These are phyloP conservation scores for Pristionchus arcanus DNA, from an alignment of 2,888 invertebrate genomes.

Conservation along the genomic window DNA sequence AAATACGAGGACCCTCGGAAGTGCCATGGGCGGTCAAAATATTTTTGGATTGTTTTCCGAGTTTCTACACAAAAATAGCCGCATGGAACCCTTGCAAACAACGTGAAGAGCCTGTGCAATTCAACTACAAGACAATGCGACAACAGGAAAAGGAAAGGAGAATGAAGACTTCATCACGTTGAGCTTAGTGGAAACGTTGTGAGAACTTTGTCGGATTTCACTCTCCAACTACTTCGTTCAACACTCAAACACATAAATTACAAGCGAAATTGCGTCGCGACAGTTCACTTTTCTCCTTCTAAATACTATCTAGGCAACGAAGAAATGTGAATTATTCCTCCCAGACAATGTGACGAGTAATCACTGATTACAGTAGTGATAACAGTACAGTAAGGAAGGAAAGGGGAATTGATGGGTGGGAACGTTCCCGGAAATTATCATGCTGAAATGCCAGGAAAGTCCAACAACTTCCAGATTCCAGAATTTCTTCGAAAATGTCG, in stretches of 20 bases:
- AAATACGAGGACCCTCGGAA: neutral
- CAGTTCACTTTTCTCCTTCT: neutral
- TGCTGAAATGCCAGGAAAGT: too few species aligned
- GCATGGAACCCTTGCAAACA: neutral
- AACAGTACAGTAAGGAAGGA: neutral
- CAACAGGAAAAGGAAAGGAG: neutral
- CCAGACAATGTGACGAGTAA: neutral
- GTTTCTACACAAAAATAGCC: neutral
- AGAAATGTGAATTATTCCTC: neutral
- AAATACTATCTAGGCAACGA: neutral
- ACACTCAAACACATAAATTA: slow-evolving; percentile 23
- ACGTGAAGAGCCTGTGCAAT: neutral
- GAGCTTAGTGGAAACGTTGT: slow-evolving; percentile 30
- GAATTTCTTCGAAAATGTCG: too few species aligned
- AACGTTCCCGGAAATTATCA: too few species aligned
- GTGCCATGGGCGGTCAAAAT: neutral
- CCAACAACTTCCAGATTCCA: too few species aligned
- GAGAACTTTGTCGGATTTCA: slow-evolving; percentile 15
- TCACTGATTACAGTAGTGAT: neutral
- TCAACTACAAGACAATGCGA: neutral
- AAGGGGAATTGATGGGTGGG: neutral
- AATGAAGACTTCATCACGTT: neutral
- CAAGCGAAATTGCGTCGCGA: neutral
- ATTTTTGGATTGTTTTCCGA: neutral
- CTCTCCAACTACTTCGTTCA: slow-evolving; percentile 3